Conservation (phyloP, 2,888 invertebrate species). For the Poecilus cupreus region DNA sequence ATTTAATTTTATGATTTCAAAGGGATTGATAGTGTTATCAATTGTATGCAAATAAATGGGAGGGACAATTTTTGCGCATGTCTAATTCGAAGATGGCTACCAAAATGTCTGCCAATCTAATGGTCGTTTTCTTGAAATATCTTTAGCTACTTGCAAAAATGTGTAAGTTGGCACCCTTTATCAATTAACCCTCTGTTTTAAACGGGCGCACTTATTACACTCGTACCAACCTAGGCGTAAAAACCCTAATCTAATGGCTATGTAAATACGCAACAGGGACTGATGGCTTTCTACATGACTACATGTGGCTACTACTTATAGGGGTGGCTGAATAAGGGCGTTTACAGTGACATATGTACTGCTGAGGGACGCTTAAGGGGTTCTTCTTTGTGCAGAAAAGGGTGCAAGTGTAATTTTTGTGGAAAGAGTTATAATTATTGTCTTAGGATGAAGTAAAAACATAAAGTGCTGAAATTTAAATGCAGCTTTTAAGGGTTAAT, state of each 20-base stretch:
- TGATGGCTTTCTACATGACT: background rate
- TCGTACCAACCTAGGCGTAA: constrained; percentile 27
- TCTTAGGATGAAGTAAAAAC: background rate
- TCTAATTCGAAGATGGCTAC: background rate
- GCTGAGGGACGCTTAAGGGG: constrained; percentile 1
- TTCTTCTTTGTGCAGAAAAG: background rate
- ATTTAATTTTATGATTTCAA: background rate
- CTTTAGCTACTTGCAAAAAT: background rate
- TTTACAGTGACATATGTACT: constrained; percentile 33
- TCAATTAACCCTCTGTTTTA: constrained; percentile 50
- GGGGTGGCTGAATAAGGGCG: constrained; percentile 6
- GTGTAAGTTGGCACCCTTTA: constrained; percentile 7
- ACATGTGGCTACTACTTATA: constrained; percentile 35
- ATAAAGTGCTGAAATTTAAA: background rate
- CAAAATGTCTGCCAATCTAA: background rate
- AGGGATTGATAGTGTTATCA: background rate
- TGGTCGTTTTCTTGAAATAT: too few species aligned
- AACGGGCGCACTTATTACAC: constrained; percentile 25
- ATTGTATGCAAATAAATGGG: background rate
- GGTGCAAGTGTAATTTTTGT: constrained; percentile 3
- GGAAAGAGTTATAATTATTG: constrained; percentile 13
- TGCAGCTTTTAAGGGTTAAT: constrained; percentile 1
- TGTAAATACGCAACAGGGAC: constrained; percentile 38
- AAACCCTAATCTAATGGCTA: constrained; percentile 52
- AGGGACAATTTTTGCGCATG: constrained; percentile 15